Evolutionary conservation across 2,888 invertebrate species (phyloP), one percentile per base, ranked within the genome.

Genomic region (Agrotis exclamationis): DNA sequence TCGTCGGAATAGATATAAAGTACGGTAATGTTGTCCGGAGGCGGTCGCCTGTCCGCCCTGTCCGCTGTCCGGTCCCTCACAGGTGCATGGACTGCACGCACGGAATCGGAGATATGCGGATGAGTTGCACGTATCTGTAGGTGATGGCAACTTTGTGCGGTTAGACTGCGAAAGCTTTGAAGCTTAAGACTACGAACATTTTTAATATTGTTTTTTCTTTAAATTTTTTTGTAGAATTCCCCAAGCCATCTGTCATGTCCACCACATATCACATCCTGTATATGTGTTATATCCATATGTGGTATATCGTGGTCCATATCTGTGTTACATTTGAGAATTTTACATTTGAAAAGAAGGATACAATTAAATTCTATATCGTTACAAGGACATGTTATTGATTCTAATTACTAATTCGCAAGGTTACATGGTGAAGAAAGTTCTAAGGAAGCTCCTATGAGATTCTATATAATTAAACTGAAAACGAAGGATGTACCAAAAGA

Each of bases 1-100:
- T 63, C 64, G 60, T 65, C 57, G 33, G 24, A 73, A 71, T 76
- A 71, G 79, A 65, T 82, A 74, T 68, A 76, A 69, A 63, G 39
- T 74, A 76, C 69, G 70, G 77, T 78, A 85, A 82, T 82, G 72
- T 59, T 76, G 82, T 72, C 84, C 78, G 72, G 76, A 63, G 84
- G 84, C 86, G 72, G 50, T 58, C 50, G 54, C 24, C 58, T 20
- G 79, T 68, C 79, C 82, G 64, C 33, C 50, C 28, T 62, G 66
- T 70, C 56, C 71, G 74, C 66, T 28, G 80, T 71, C 84, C 66
- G 84, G 69, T 47, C 56, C 28, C 59, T 60, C 68, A 70, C 74
- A 70, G 83, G 66, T 74, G 77, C 75, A 74, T 70, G 83, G 73
- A 70, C 54, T 66, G 57, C 72, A 80, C 75, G 83, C 85, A 67